Evolutionary conservation across 2,888 invertebrate genomes (phyloP), one percentile per base, ranked within the genome.

Genomic region (Trissoscelio sp.): DNA sequence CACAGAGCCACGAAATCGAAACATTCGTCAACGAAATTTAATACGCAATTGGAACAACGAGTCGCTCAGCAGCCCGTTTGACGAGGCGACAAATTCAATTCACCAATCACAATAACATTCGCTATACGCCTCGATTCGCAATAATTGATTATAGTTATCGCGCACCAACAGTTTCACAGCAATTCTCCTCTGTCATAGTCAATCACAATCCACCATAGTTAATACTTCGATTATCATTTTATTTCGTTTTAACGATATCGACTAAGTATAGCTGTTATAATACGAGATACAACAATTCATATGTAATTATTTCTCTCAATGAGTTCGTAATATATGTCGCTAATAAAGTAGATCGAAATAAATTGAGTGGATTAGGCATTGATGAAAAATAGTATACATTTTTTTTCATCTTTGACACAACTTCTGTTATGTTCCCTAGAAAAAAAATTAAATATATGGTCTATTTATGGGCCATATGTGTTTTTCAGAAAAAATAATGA

Each of bases 41-140:
- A 74, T 74, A 48, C 58, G 57, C 48, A 55, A 18, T 20, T 31
- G 14, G 12, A 48, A 53, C 53, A 34, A 24, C 37, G 48, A 57
- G 31, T 57, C 22, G 60, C 28, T 39, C 51, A 37, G 58, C 55
- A 39, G 18, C 28, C 42, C 60, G 60, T 58, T 75, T 67, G 57
- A 64, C 57, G 74, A 74, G 39, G 66, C 66, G 66, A 66, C 74
- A 74, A 74, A 77, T 77, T 77, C 69, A 69, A 77, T 77, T 77
- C 67, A 34, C 39, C 66, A 66, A 66, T 75, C 67, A 77, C 67
- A 77, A 67, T 77, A 77, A 77, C 69, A 69, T 69, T 77, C 69
- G 69, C 62, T 55, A 24, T 55, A 69, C 53, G 62, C 31, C 62
- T 69, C 69, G 62, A 62, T 62, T 77, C 69, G 69, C 62, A 62